A percentile compares a stretch with the other conserved stretches of the same genome.
phyloP scores from a whole-genome alignment of 2,113 vertebrate species.

The Heptranchias perlo region DNA sequence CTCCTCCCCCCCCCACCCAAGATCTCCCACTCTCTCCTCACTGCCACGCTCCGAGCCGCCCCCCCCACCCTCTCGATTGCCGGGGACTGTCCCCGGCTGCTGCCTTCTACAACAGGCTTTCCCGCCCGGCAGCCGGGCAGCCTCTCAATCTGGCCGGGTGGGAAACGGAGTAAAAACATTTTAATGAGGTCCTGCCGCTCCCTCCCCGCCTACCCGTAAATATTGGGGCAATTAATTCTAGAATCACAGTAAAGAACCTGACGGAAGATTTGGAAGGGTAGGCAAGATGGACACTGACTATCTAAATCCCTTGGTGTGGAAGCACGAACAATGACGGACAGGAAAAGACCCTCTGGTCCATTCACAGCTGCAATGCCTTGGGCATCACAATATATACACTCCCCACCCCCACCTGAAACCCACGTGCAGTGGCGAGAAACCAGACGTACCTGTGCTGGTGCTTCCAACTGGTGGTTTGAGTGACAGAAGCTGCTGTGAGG shows the following conservation, averaged over 20 bases:
- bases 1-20: too few relatives aligned
- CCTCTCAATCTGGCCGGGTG: too few relatives aligned
- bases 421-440: not conserved
- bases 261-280: not conserved
- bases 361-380: not conserved
- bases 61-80: too few relatives aligned
- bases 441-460: not conserved
- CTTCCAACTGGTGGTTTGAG: not conserved
- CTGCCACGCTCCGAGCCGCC: too few relatives aligned
- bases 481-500: not conserved
- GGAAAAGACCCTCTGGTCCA: not conserved
- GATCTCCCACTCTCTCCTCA: too few relatives aligned
- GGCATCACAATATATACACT: not conserved
- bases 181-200: too few relatives aligned
- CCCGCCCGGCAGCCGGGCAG: too few relatives aligned
- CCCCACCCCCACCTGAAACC: not conserved
- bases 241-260: not conserved
- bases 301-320: not conserved
- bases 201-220: too few relatives aligned
- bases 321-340: not conserved
- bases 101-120: too few relatives aligned
- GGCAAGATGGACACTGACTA: not conserved
- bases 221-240: too few relatives aligned
- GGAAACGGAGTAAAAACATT: too few relatives aligned
- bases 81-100: too few relatives aligned